phyloP scores from a whole-genome alignment of 2,888 invertebrate species.

The Xestoiulus laeticollis region DNA sequence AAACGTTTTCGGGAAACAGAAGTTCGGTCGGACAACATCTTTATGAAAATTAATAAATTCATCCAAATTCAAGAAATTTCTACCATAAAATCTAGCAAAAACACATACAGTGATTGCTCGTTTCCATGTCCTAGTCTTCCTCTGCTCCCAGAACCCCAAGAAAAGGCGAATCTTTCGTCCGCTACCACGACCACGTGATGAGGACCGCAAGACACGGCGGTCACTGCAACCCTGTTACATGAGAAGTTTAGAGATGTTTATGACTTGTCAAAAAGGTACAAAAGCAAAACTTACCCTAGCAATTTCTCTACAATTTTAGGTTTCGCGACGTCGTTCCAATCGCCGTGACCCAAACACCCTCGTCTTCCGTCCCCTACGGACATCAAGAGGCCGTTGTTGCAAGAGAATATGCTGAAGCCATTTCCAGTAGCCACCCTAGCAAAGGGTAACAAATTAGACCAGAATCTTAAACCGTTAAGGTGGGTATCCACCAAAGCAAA shows the following conservation, averaged over 20 bases:
- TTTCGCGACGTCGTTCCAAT: constrained; percentile 68
- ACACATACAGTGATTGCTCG: constrained; percentile 31
- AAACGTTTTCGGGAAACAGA: constrained; percentile 66
- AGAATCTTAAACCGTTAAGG: too few species aligned
- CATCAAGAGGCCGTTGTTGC: constrained; percentile 74
- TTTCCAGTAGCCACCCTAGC: constrained; percentile 71
- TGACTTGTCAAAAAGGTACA: neutral
- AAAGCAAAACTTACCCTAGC: constrained; percentile 61
- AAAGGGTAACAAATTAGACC: neutral
- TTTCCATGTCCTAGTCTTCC: constrained; percentile 70
- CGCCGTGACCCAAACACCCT: constrained; percentile 74
- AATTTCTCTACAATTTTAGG: constrained; percentile 71
- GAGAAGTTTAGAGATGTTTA: neutral
- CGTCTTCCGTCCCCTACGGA: constrained; percentile 74
- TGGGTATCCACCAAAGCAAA: too few species aligned
- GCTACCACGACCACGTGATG: constrained; percentile 74
- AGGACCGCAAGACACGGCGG: constrained; percentile 71
- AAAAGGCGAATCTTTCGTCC: constrained; percentile 71
- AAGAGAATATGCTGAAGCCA: constrained; percentile 74
- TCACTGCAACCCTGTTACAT: constrained; percentile 70
- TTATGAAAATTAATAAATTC: neutral
- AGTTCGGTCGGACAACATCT: constrained; percentile 67
- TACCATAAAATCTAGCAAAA: too few species aligned
- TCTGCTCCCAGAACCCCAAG: constrained; percentile 73
- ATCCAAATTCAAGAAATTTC: neutral